phyloP scores from a whole-genome alignment of 2,888 invertebrate species.

The Drosophila maculinotata region DNA sequence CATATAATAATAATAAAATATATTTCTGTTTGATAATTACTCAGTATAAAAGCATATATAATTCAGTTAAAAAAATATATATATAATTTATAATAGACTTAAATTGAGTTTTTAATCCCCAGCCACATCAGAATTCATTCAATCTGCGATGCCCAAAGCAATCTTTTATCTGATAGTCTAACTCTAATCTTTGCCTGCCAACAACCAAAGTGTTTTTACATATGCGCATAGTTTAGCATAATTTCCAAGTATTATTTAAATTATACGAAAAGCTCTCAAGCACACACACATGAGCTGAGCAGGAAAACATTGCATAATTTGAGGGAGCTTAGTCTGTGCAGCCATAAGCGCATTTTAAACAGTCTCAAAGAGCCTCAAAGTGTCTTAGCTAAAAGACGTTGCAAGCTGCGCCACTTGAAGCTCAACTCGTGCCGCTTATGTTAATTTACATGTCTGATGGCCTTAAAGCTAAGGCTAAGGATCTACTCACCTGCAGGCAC shows the following conservation, averaged over 20 bases:
- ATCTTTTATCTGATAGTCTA: slow-evolving; percentile 14
- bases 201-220: slow-evolving; percentile 19
- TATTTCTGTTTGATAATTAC: too few relatives aligned
- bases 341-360: slow-evolving; percentile 61
- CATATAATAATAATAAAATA: too few relatives aligned
- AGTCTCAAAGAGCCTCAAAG: slow-evolving; percentile 22
- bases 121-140: background rate
- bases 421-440: slow-evolving; percentile 62
- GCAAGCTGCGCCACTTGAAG: slow-evolving; percentile 59
- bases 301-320: slow-evolving; percentile 64
- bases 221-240: slow-evolving; percentile 71
- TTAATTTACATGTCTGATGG: slow-evolving; percentile 73
- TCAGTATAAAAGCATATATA: too few relatives aligned
- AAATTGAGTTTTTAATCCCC: background rate
- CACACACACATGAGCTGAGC: background rate
- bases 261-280: slow-evolving; percentile 21
- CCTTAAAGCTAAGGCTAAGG: slow-evolving; percentile 40
- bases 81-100: too few relatives aligned
- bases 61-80: too few relatives aligned
- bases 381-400: slow-evolving; percentile 45
- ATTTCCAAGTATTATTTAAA: slow-evolving; percentile 55
- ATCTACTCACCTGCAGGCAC: slow-evolving; percentile 18
- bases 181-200: slow-evolving; percentile 25
- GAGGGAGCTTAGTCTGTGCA: slow-evolving; percentile 23
- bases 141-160: slow-evolving; percentile 1